Percentiles rank a stretch among this genome's conserved stretches.
These are phyloP conservation scores for Drosophila villosipedis DNA, from an alignment of 2,888 invertebrate genomes.

Conservation along the genomic window DNA sequence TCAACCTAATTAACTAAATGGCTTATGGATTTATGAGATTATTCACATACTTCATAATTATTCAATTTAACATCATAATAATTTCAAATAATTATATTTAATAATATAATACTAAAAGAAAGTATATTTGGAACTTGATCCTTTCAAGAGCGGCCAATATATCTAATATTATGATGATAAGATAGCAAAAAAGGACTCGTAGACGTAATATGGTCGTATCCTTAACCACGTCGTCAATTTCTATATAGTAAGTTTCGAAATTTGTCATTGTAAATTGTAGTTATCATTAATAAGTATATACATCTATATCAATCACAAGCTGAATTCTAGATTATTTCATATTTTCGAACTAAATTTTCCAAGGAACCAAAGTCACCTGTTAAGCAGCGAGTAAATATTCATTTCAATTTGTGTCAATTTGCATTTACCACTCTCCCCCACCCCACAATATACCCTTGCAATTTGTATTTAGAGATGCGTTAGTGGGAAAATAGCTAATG, in stretches of 20 bases:
- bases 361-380: neutral
- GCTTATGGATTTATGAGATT: neutral
- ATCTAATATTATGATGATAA: neutral
- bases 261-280: neutral
- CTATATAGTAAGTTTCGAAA: neutral
- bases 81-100: no score
- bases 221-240: neutral
- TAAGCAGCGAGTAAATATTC: slow-evolving; percentile 45
- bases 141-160: neutral
- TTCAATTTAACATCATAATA: neutral
- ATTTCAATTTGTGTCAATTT: slow-evolving; percentile 68
- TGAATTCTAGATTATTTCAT: neutral
- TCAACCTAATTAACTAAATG: slow-evolving; percentile 20
- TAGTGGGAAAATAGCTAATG: slow-evolving; percentile 46
- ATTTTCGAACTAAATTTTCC: neutral
- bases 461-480: slow-evolving; percentile 2
- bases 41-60: neutral
- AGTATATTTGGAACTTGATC: neutral
- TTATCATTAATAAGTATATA: neutral
- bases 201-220: neutral
- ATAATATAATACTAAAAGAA: no score
- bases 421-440: slow-evolving; percentile 12
- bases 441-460: neutral
- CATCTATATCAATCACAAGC: neutral
- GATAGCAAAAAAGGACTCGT: neutral